These are phyloP conservation scores for Poeciliopsis retropinna DNA, from an alignment of 2,113 vertebrate genomes.

Conservation along the genomic window DNA sequence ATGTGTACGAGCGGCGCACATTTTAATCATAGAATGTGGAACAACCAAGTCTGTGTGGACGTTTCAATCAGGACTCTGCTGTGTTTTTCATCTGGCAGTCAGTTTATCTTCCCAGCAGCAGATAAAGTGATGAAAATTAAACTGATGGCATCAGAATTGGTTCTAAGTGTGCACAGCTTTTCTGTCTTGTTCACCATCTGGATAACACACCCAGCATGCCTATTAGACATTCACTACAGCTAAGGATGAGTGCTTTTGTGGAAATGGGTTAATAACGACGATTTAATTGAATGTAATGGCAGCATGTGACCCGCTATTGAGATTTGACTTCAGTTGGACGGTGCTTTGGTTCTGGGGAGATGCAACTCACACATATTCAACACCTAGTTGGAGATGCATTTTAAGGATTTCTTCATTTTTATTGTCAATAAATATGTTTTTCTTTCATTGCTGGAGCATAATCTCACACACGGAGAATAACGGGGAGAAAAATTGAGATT, in stretches of 20 bases:
- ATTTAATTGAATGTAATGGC: constrained; percentile 51
- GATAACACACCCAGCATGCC: constrained; percentile 47
- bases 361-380: constrained; percentile 12
- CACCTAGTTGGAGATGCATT: too few relatives aligned
- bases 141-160: constrained; percentile 26
- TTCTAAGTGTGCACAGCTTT: constrained; percentile 37
- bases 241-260: constrained; percentile 36
- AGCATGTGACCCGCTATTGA: constrained; percentile 21
- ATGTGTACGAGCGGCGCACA: background rate
- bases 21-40: background rate
- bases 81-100: constrained; percentile 12
- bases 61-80: constrained; percentile 24
- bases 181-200: constrained; percentile 53
- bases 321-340: constrained; percentile 18
- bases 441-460: too few relatives aligned
- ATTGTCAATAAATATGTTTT: too few relatives aligned
- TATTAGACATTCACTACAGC: constrained; percentile 37
- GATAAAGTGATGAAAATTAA: constrained; percentile 45
- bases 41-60: constrained; percentile 11
- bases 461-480: too few relatives aligned
- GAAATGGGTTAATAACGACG: constrained; percentile 59
- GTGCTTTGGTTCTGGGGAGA: constrained; percentile 5
- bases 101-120: constrained; percentile 6
- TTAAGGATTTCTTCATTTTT: too few relatives aligned
- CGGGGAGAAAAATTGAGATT: too few relatives aligned